Evolutionary conservation across 2,797 vertebrate species (phyloP), one percentile per base, ranked within the genome.

Genomic region (Odontamblyopus rebecca): DNA sequence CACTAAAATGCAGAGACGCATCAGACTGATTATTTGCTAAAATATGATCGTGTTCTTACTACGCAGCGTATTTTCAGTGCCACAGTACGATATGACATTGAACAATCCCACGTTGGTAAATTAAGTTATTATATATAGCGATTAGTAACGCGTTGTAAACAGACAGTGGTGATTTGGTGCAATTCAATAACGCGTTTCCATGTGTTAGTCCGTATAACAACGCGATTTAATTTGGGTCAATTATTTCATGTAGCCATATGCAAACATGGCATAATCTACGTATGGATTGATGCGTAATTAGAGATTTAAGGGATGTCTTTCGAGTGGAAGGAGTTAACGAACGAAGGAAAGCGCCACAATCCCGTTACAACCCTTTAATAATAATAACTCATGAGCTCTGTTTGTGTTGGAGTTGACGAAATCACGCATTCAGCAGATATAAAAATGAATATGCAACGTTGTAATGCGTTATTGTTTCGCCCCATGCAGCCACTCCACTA

Each of bases 191-290:
- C 38, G 38, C 19, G 1, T 26, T 26, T 64, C 62, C 41, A 50
- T 18, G 23, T 18, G 23, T 18, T 44, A 48, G 23, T 9, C 11
- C 44, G 13, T 15, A 48, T 16, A 1, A 13, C 35, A 44, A 19
- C 62, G 5, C 41, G 2, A 48, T 64, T 64, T 48, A n/a, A 64
- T 59, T 64, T 64, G n/a, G 62, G 41, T 64, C n/a, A 44, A 64
- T 64, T 44, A 44, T 64, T 26, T 64, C 23, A 62, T 38, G 32
- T 13, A 44, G 32, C 16, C 30, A 38, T 64, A 48, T 64, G 38
- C 16, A 64, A 48, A 64, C 62, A 64, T 3, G n/a, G 41, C 12
- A 1, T 64, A 13, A 64, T 48, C 41, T 26, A 16, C 12, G 23
- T 48, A 63, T 23, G 12, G 41, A 27, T 8, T 11, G 44, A 48